Base-by-base conservation (phyloP, 37 sponge, comb jelly and placozoan species). In the Geodia barretti region DNA sequence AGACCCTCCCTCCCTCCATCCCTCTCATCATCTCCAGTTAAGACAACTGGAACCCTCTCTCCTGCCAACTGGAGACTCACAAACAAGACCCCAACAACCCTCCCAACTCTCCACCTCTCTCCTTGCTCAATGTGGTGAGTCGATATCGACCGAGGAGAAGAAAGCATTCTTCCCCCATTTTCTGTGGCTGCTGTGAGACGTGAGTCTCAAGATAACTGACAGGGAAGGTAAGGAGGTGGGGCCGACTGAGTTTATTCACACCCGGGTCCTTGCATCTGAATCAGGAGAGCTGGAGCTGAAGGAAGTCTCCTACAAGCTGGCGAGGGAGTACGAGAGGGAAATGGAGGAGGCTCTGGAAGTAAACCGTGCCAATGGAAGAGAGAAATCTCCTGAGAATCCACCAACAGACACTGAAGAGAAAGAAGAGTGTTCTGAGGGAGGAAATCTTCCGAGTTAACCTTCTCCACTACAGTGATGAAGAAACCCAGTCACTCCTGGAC, bases 151-250 rank as follows among this genome's bases (percentile, higher is more conserved):
- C n/a, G n/a, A n/a, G n/a, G n/a, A n/a, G n/a, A n/a, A n/a, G n/a
- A n/a, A n/a, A n/a, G n/a, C n/a, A n/a, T n/a, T n/a, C 31, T 85
- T 85, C 28, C 86, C 86, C 5, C n/a, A 78, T 28, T 85, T 85
- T 64, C 41, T 85, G 19, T 85, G 86, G 86, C 30, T 85, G 32
- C 33, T 85, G 21, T 72, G 86, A 8, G 83, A 82, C 41, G 64
- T 63, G 17, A 26, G 23, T 11, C 74, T 82, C 2, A 33, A 60
- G 5, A 25, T 36, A 1, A 20, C 64, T 24, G 73, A 60, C 36
- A n/a, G n/a, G n/a, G n/a, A n/a, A n/a, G 83, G 74, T 73, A 60
- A 72, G 20, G n/a, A n/a, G n/a, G n/a, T n/a, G n/a, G 17, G 63
- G 4, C 83, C 83, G 58, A 73, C 74, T 39, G 74, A 72, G 21